Conservation (phyloP, 2,888 invertebrate species). For the Deroplatys truncata region DNA sequence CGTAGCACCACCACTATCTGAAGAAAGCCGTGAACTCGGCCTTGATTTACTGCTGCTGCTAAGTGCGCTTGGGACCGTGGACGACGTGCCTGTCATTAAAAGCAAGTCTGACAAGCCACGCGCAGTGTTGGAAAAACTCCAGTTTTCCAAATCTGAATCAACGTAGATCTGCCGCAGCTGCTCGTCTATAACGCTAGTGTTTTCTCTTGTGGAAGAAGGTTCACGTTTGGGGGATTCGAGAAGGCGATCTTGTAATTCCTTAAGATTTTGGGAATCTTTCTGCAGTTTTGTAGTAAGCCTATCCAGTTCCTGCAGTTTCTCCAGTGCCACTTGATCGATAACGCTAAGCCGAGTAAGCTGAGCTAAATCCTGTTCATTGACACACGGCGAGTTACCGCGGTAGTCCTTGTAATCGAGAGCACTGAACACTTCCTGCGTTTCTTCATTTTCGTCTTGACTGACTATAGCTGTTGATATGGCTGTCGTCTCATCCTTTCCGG, state of each 20-base stretch:
- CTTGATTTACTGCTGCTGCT: conserved; percentile 42
- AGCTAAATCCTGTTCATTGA: conserved; percentile 73
- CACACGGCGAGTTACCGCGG: conserved; percentile 66
- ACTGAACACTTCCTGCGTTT: conserved; percentile 65
- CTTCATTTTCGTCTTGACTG: conserved; percentile 42
- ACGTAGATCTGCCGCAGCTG: conserved; percentile 64
- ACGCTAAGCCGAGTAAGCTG: conserved; percentile 56
- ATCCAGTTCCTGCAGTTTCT: conserved; percentile 75
- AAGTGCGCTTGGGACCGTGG: conserved; percentile 20
- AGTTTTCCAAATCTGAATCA: conserved; percentile 58
- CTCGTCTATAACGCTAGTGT: conserved; percentile 63
- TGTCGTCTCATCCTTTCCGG: conserved; percentile 31
- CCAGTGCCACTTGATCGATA: conserved; percentile 72
- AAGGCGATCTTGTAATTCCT: conserved; percentile 64
- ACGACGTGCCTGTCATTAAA: conserved; percentile 43
- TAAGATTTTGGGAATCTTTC: conserved; percentile 72
- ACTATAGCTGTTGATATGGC: conserved; percentile 43
- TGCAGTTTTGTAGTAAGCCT: conserved; percentile 70
- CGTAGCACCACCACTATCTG: conserved; percentile 56
- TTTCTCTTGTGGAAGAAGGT: conserved; percentile 44
- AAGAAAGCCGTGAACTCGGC: conserved; percentile 59
- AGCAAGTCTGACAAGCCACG: conserved; percentile 58
- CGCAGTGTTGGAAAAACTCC: conserved; percentile 65
- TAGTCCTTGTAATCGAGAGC: conserved; percentile 76
- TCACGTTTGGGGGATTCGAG: conserved; percentile 15